phyloP scores from a whole-genome alignment of 2,797 vertebrate genomes.

The Aulostomus chinensis region DNA sequence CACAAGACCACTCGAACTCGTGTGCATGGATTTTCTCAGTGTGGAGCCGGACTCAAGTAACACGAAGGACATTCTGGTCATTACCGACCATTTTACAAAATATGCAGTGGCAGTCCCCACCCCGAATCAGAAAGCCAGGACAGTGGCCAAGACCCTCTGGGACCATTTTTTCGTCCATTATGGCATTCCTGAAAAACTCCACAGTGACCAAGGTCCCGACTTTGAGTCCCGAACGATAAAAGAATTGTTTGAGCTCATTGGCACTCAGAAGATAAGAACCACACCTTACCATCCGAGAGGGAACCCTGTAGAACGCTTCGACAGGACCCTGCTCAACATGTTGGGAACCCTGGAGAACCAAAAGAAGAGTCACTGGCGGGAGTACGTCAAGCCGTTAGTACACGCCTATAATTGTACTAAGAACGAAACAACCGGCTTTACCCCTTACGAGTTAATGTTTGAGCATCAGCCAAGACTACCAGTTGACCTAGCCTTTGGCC shows the following conservation, averaged over 20 bases:
- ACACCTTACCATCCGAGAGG: too few relatives aligned
- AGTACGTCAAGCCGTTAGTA: not conserved
- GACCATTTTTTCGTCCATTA: not conserved
- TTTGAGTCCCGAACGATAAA: not conserved
- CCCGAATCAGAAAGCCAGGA: not conserved
- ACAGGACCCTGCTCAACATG: too few relatives aligned
- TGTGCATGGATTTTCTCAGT: not conserved
- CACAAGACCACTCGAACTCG: slow-evolving; percentile 1
- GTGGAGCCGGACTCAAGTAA: not conserved
- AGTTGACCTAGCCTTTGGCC: too few relatives aligned
- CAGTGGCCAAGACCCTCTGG: not conserved
- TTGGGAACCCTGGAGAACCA: not conserved
- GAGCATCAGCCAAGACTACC: too few relatives aligned
- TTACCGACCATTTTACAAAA: too few relatives aligned
- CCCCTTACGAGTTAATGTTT: too few relatives aligned
- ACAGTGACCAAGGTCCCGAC: not conserved
- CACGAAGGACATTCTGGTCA: not conserved
- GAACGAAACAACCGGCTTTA: too few relatives aligned
- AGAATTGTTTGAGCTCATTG: not conserved
- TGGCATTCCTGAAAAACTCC: not conserved
- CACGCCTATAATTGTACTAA: slow-evolving; percentile 4
- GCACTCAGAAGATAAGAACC: not conserved
- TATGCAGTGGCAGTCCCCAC: slow-evolving; percentile 1
- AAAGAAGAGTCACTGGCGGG: slow-evolving; percentile 1
- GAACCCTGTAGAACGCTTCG: too few relatives aligned